Percentiles rank a stretch among this genome's conserved stretches.
Evolutionary conservation across 2,113 vertebrate species (phyloP).

Genomic region (Anser brachyrhynchus): DNA sequence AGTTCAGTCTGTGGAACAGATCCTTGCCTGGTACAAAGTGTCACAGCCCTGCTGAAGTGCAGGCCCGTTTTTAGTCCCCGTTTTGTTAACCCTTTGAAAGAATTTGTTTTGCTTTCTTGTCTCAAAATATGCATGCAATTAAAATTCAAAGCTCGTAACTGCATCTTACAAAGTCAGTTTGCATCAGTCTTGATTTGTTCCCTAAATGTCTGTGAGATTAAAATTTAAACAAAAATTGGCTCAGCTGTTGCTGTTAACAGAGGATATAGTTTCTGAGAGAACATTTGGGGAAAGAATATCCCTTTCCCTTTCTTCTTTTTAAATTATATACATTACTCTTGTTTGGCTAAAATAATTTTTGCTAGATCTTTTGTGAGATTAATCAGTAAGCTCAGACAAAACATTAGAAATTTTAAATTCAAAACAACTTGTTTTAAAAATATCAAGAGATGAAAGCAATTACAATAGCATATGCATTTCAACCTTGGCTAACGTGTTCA

Average conservation of each 20-base stretch:
- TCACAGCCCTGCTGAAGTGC: neutral
- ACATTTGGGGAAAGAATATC: neutral
- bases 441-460: neutral
- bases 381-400: neutral
- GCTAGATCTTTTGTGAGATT: neutral
- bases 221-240: slow-evolving; percentile 51
- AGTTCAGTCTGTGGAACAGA: neutral
- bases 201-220: slow-evolving; percentile 9
- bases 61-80: neutral
- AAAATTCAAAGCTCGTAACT: neutral
- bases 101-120: neutral
- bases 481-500: neutral
- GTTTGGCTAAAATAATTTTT: slow-evolving; percentile 22
- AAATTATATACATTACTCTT: neutral
- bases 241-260: neutral
- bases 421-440: neutral
- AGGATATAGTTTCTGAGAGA: slow-evolving; percentile 17
- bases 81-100: neutral
- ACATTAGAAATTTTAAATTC: neutral
- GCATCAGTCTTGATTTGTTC: slow-evolving; percentile 21
- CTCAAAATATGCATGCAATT: neutral
- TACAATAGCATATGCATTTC: neutral
- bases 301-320: slow-evolving; percentile 14
- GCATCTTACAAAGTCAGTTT: slow-evolving; percentile 2
- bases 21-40: neutral